Base-by-base conservation (phyloP, 1,140 invertebrate genomes). In the Drosophila insularis region DNA sequence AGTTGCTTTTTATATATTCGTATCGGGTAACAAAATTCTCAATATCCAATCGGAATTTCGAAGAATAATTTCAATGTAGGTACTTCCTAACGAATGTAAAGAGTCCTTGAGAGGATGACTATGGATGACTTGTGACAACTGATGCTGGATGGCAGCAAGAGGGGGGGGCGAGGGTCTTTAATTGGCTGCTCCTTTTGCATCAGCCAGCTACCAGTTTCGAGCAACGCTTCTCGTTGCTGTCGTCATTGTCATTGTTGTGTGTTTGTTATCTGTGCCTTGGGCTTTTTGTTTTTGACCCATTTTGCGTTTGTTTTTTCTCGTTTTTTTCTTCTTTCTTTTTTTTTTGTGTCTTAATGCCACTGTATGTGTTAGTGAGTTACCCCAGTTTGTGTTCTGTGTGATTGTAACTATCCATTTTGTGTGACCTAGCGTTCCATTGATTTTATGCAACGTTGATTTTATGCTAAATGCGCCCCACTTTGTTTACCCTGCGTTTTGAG, bases 261-360 rank as follows among this genome's bases (percentile, higher is more conserved):
- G 37, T 58, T 13, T 68, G 46, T 37, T 40, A 37, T 21, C 11
- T 59, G 43, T 53, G 43, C 43, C 55, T 67, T 68, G 63, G 71
- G 56, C 74, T 63, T 74, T 73, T 61, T 69, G 61, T 63, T 56
- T 74, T 74, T 77, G 74, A 77, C 74, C 74, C 66, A 77, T 77
- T 77, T 77, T 77, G 61, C 43, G 64, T 69, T 69, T 66, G 61
- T 43, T 39, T 50, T 46, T 50, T 50, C 17, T 46, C 17, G 14
- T 21, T 50, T 21, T 11, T 46, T 19, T 46, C 14, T 7, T 11
- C 19, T 50, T 46, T 46, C 5, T 17, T 43, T 21, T 46, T 10
- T 46, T 17, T 46, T 46, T 14, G 40, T 50, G 27, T 50, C 19
- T n/a, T 50, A 46, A 27, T 53, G 63, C 10, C 35, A 8, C 35